Evolutionary conservation across 53 echinoderm and acorn worm genomes (phyloP).

Genomic region (Glandiceps talaboti): DNA sequence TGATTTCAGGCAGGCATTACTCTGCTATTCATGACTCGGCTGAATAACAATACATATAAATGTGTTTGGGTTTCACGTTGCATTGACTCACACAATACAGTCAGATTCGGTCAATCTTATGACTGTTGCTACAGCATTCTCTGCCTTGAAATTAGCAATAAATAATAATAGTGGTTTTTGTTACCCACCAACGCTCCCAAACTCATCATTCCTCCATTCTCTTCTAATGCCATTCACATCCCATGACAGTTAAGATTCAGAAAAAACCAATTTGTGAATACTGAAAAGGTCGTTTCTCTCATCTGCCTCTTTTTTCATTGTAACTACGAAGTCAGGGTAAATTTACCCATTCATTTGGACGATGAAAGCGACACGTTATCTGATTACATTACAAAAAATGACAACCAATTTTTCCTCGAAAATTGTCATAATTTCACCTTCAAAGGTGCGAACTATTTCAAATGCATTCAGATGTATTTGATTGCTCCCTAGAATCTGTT

Average conservation of each 20-base stretch:
- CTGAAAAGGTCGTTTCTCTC: background rate
- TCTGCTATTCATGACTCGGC: background rate
- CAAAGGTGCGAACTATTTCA: background rate
- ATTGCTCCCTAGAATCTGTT: background rate
- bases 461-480: background rate
- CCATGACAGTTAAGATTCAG: background rate
- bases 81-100: background rate
- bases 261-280: background rate
- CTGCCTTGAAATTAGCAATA: background rate
- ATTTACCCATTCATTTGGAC: background rate
- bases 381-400: background rate
- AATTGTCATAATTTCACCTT: background rate
- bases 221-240: background rate
- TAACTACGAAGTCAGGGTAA: background rate
- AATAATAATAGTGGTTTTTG: background rate
- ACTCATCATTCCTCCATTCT: background rate
- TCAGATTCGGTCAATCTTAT: background rate
- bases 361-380: background rate
- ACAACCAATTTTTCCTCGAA: background rate
- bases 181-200: background rate
- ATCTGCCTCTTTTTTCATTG: background rate
- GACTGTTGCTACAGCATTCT: background rate
- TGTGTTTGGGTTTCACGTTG: background rate
- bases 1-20: background rate
- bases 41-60: background rate